Evolutionary conservation across 1,140 invertebrate species (phyloP).

Genomic region (Brachionus rubens): DNA sequence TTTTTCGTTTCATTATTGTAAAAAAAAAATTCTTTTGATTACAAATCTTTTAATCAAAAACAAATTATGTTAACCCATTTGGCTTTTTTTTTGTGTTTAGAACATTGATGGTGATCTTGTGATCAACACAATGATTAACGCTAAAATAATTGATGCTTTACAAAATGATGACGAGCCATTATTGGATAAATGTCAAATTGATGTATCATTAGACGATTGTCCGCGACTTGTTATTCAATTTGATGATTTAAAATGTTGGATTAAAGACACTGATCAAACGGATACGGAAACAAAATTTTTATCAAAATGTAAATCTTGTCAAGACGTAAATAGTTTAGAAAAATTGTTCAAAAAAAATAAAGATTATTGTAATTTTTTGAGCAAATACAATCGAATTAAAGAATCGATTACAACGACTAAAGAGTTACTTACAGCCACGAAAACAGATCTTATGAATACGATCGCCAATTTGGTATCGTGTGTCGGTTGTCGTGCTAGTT

Average conservation of each 20-base stretch:
- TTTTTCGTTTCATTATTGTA: no score
- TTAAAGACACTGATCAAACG: background rate
- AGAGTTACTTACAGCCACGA: background rate
- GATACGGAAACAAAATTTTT: background rate
- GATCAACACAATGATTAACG: constrained; percentile 23
- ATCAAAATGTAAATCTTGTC: background rate
- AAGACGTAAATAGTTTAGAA: background rate
- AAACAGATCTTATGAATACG: background rate
- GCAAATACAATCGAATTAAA: constrained; percentile 1
- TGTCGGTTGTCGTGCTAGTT: constrained; percentile 17
- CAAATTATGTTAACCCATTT: no score
- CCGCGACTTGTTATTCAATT: background rate
- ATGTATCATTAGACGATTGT: background rate
- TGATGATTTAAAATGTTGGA: constrained; percentile 12
- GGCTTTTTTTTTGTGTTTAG: no score
- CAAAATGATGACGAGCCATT: background rate
- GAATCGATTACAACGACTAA: background rate
- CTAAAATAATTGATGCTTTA: background rate
- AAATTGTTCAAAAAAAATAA: background rate
- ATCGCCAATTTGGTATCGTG: background rate
- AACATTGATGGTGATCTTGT: constrained; percentile 21
- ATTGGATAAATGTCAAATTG: constrained; percentile 3
- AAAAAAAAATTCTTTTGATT: no score
- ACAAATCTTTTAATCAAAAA: no score
- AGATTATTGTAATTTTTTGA: constrained; percentile 9